Percentiles rank a stretch among this genome's conserved stretches.
phyloP scores from a whole-genome alignment of 2,113 vertebrate genomes.

The Pedionomus torquatus region DNA sequence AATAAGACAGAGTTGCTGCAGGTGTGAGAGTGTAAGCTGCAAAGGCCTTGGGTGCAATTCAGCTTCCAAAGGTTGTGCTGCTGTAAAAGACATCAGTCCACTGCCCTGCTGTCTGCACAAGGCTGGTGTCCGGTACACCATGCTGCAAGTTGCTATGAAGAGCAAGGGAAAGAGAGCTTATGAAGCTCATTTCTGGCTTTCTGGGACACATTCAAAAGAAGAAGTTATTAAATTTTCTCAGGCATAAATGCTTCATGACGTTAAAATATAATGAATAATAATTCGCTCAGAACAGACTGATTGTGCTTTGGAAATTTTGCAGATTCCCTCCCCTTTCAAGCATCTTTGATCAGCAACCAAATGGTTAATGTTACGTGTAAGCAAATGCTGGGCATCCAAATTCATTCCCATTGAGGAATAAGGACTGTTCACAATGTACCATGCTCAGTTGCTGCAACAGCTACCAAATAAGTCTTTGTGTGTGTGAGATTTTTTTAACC shows the following conservation, averaged over 20 bases:
- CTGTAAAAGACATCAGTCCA: background rate
- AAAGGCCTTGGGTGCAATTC: background rate
- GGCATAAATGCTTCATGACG: background rate
- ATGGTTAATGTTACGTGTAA: background rate
- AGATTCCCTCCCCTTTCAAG: background rate
- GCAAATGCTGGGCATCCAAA: background rate
- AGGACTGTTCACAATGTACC: background rate
- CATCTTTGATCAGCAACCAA: background rate
- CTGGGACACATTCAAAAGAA: background rate
- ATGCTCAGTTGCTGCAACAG: background rate
- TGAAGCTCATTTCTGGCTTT: background rate
- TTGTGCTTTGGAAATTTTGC: background rate
- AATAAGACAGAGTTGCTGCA: background rate
- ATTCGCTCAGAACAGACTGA: background rate
- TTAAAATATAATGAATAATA: background rate
- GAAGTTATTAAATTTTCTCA: background rate
- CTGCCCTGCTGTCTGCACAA: background rate
- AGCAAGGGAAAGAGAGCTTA: background rate
- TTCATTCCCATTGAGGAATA: background rate
- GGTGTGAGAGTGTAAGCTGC: background rate
- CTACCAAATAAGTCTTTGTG: background rate
- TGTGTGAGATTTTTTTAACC: background rate
- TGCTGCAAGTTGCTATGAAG: background rate
- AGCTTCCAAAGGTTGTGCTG: background rate
- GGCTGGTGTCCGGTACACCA: background rate